A percentile compares a stretch with the other conserved stretches of the same genome.
Evolutionary conservation across 2,113 vertebrate species (phyloP).

Genomic region (Trogon melanurus): DNA sequence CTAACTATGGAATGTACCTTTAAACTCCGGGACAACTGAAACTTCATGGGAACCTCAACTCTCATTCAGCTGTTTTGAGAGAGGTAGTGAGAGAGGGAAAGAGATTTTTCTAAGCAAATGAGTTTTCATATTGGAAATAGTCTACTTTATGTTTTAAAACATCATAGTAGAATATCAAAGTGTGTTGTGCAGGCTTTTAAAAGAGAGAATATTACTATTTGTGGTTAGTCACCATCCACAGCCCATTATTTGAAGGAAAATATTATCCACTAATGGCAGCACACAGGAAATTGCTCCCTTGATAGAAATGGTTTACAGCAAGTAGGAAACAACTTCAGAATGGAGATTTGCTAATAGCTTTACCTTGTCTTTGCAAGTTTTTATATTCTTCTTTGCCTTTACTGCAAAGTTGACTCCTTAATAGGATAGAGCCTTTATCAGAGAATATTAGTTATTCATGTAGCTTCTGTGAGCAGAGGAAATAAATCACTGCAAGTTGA

Average conservation of each 20-base stretch:
- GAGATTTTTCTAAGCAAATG: conserved; percentile 46
- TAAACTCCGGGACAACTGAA: conserved; percentile 20
- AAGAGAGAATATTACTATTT: conserved; percentile 50
- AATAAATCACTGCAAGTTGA: conserved; percentile 41
- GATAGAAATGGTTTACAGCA: conserved; percentile 48
- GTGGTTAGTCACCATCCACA: conserved; percentile 41
- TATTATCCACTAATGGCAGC: conserved; percentile 60
- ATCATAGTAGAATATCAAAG: background rate
- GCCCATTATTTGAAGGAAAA: conserved; percentile 62
- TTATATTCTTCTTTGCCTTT: conserved; percentile 44
- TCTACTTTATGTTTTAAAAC: conserved; percentile 32
- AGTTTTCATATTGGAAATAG: conserved; percentile 32
- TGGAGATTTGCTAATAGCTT: conserved; percentile 38
- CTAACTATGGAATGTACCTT: background rate
- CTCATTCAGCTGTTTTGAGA: conserved; percentile 35
- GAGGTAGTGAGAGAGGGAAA: conserved; percentile 22
- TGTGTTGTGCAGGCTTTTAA: conserved; percentile 44
- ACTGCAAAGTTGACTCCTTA: conserved; percentile 33
- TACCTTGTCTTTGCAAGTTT: conserved; percentile 47
- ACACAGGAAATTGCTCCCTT: conserved; percentile 54
- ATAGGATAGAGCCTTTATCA: conserved; percentile 25
- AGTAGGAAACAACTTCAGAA: conserved; percentile 38
- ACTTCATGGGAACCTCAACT: conserved; percentile 10
- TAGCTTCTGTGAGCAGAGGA: conserved; percentile 17
- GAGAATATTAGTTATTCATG: conserved; percentile 39